Evolutionary conservation across 2,888 invertebrate species (phyloP), one percentile per base, ranked within the genome.

Genomic region (Caenorhabditis sp.): DNA sequence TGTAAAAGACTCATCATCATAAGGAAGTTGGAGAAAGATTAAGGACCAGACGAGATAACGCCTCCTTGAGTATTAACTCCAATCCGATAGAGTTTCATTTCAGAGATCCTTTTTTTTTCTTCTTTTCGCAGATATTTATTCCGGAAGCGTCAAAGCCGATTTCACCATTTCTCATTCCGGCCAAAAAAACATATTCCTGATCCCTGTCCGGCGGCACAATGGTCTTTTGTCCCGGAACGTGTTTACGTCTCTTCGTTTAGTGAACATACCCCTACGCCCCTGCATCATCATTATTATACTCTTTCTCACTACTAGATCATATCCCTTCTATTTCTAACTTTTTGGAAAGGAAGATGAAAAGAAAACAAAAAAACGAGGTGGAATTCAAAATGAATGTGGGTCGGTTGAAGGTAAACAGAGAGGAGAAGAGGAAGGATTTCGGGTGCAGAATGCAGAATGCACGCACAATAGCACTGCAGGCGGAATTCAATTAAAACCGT

Each of bases 311-410:
- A 28, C 40, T n/a, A 20, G 56, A 67, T 40, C 40, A 55, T 40
- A 70, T 61, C 53, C 50, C 13, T 32, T 32, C 32, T 51, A 35
- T 35, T 37, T 51, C 20, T n/a, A 61, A 18, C 32, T 35, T 32
- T 13, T 40, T 53, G 35, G 40, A 20, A 35, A 35, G 6, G 35
- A 32, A 1, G 11, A 47, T 22, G 35, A 28, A 24, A 26, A 6
- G 32, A 47, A 22, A 37, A 13, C 11, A n/a, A 18, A 61, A 26
- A 40, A 47, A 1, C 9, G n/a, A 40, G 24, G 32, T 24, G 40
- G 70, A 71, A 71, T 71, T 8, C 32, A 47, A 35, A 71, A 71
- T 71, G 71, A 71, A 62, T 44, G 55, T 62, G 55, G 2, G 71
- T 55, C 28, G 44, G 62, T 32, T 9, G 32, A 24, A 71, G 53